phyloP scores from a whole-genome alignment of 2,797 vertebrate genomes.

The Myotis findleyi region DNA sequence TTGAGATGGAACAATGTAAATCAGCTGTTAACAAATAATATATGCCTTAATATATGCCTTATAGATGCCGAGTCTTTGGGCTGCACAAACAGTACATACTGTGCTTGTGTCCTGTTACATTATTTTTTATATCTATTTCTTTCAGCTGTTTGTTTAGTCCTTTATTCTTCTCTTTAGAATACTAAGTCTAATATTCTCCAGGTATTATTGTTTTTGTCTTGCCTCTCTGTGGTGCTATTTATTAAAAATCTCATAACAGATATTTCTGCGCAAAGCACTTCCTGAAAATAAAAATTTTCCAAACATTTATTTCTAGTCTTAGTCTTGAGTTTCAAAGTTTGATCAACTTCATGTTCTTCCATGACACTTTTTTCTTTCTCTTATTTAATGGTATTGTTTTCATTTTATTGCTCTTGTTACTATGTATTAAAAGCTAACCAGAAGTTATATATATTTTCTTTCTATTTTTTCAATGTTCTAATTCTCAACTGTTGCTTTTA shows the following conservation, averaged over 20 bases:
- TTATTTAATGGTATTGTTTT: background rate
- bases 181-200: background rate
- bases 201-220: background rate
- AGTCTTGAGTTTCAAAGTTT: background rate
- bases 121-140: background rate
- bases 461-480: background rate
- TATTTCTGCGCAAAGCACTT: background rate
- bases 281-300: background rate
- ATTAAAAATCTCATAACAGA: background rate
- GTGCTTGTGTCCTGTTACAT: background rate
- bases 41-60: background rate
- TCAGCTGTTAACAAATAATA: background rate
- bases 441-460: background rate
- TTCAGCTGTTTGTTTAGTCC: background rate
- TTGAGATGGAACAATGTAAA: background rate
- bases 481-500: background rate
- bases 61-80: background rate
- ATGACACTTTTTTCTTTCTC: background rate
- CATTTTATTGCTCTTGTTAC: background rate
- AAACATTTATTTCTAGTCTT: slow-evolving; percentile 25
- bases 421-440: slow-evolving; percentile 7
- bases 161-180: background rate
- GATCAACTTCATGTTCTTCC: background rate
- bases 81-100: background rate
- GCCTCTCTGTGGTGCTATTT: background rate